These are phyloP conservation scores for Brotogeris chrysoptera DNA, from an alignment of 2,797 vertebrate genomes.

Conservation along the genomic window DNA sequence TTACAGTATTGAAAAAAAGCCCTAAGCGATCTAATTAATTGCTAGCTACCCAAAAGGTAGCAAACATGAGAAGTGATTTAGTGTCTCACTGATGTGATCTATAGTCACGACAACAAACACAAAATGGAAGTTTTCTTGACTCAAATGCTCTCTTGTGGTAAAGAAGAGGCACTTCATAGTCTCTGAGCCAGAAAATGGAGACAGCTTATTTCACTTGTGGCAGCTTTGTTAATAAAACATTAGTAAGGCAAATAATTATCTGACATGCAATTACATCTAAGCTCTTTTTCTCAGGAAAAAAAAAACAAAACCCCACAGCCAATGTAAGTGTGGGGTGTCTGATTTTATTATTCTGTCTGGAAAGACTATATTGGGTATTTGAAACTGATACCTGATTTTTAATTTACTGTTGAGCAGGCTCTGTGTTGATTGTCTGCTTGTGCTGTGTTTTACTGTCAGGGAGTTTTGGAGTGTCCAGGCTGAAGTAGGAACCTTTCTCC, in stretches of 20 bases:
- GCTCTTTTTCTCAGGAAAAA: not conserved
- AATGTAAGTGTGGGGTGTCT: not conserved
- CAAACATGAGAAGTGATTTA: conserved; percentile 27
- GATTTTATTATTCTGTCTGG: conserved; percentile 24
- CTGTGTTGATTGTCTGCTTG: not conserved
- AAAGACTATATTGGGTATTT: not conserved
- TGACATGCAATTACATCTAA: conserved; percentile 46
- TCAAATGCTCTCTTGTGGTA: conserved; percentile 61
- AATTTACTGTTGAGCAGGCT: not conserved
- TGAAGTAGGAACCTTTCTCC: not conserved
- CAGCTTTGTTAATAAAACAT: conserved; percentile 67
- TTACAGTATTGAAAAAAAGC: not conserved
- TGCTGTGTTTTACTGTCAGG: not conserved
- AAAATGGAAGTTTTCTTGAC: conserved; percentile 51
- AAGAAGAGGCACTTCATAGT: conserved; percentile 60
- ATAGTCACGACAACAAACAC: not conserved
- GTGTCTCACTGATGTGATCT: not conserved
- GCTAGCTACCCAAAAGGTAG: conserved; percentile 7
- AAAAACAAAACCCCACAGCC: not conserved
- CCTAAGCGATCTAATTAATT: conserved; percentile 25
- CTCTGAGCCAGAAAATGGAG: conserved; percentile 41
- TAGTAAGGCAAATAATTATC: conserved; percentile 61
- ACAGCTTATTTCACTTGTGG: conserved; percentile 41
- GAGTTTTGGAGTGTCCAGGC: not conserved
- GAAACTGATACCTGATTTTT: not conserved